Evolutionary conservation across 2,113 vertebrate genomes (phyloP).

Genomic region (Carettochelys insculpta): DNA sequence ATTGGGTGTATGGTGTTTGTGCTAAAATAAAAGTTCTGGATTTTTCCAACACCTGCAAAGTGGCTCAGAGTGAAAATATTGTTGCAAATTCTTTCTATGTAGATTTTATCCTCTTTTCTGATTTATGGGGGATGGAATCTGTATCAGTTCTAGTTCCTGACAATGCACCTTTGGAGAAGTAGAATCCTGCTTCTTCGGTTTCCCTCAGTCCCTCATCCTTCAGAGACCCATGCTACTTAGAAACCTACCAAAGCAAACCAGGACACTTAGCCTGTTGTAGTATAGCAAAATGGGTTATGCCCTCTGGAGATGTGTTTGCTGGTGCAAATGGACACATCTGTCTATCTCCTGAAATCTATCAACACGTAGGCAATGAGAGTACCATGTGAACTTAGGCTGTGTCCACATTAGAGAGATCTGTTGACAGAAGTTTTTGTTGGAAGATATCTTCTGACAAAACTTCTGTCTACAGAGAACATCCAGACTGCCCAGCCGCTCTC

Average conservation of each 20-base stretch:
- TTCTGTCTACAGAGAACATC: too few relatives aligned
- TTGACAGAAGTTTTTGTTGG: too few relatives aligned
- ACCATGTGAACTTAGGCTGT: too few relatives aligned
- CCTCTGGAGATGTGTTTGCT: fast-evolving
- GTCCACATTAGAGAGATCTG: too few relatives aligned
- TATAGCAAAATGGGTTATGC: not conserved
- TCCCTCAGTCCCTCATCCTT: not conserved
- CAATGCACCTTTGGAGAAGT: not conserved
- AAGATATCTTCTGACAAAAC: too few relatives aligned
- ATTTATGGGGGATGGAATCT: not conserved
- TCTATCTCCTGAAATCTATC: too few relatives aligned
- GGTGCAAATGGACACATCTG: not conserved
- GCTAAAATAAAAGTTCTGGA: constrained; percentile 36
- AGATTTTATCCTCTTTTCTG: not conserved
- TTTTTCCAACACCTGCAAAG: constrained; percentile 6
- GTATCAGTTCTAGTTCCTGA: not conserved
- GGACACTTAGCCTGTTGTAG: not conserved
- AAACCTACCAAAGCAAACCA: not conserved
- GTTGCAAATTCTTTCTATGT: constrained; percentile 10
- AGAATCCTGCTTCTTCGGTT: not conserved
- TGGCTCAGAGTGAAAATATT: not conserved
- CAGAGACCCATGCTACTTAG: not conserved
- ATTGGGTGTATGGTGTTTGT: constrained; percentile 40
- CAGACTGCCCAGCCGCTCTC: too few relatives aligned
- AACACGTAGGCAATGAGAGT: too few relatives aligned